Base-by-base conservation (phyloP, 2,797 vertebrate genomes). In the Labroides dimidiatus region DNA sequence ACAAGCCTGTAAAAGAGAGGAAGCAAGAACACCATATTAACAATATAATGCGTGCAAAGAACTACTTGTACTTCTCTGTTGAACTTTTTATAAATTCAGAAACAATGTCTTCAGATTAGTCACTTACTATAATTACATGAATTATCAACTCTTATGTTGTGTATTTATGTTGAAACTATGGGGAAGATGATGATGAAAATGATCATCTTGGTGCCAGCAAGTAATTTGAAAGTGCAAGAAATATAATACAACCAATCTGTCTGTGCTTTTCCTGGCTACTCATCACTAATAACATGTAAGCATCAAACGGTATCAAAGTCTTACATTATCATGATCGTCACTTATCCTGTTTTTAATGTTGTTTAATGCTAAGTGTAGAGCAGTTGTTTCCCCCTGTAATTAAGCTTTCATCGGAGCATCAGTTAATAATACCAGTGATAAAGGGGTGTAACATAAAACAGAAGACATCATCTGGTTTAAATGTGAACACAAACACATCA, bases 1-100 rank as follows among this genome's bases (percentile, higher is more conserved):
- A 94, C 94, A 92, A 93, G 92, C 96, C 97, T 96, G 48, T 8
- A 69, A 77, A 67, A 82, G 56, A 88, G 24, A 84, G 41, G 56
- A 80, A 72, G 39, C 21, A 42, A 73, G 42, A 76, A 66, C 20
- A 82, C 54, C 45, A 52, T 16, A 37, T 84, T 24, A 79, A 75
- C 41, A 27, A 24, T 21, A 49, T 47, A 47, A 21, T 12, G 15
- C 15, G 17, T 9, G 4, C 12, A 21, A 17, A 27, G 24, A 59
- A 47, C 20, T 50, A 19, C 14, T 33, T 4, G 4, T 51, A 5
- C 39, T 19, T 55, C 19, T 56, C 44, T 24, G 47, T 57, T 27
- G 52, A 47, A 48, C 42, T 73, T 16, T 72, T 10, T 63, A 70
- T 75, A 41, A 54, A 45, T 63, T 68, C 45, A 63, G 41, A 57